Evolutionary conservation across 2,113 vertebrate genomes (phyloP).

Genomic region (Egretta garzetta): DNA sequence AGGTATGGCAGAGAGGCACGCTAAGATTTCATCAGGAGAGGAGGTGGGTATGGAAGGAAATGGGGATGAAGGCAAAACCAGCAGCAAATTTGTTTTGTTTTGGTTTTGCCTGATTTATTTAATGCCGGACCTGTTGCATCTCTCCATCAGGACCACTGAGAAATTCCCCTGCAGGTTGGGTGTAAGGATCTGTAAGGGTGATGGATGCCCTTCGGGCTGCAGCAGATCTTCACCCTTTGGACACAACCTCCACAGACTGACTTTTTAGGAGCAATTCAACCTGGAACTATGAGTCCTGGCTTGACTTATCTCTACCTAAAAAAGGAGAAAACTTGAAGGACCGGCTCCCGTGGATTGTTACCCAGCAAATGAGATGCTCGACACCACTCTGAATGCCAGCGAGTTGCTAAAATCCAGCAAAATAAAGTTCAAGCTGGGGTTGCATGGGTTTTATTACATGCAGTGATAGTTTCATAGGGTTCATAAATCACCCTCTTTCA

Average conservation of each 20-base stretch:
- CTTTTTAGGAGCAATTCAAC: neutral
- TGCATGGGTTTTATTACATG: conserved; percentile 20
- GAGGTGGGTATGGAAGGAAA: neutral
- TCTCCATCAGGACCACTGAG: neutral
- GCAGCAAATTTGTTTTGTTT: neutral
- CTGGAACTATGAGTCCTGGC: neutral
- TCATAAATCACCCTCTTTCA: conserved; percentile 46
- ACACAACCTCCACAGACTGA: neutral
- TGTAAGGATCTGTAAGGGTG: neutral
- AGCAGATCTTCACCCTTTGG: neutral
- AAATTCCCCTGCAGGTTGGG: neutral
- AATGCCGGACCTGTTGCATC: neutral
- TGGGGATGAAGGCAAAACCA: neutral
- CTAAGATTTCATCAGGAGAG: neutral
- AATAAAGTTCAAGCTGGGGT: conserved; percentile 1
- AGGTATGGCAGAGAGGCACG: fast-evolving
- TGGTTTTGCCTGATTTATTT: neutral
- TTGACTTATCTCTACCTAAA: neutral
- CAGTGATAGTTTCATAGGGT: conserved; percentile 5
- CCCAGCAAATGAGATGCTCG: neutral
- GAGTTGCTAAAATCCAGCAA: conserved; percentile 12
- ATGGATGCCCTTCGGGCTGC: neutral
- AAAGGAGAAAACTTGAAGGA: neutral
- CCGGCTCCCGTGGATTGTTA: neutral
- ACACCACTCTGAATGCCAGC: neutral